A percentile compares a stretch with the other conserved stretches of the same genome.
phyloP scores from a whole-genome alignment of 1,140 invertebrate species.

The Microplitis demolitor region DNA sequence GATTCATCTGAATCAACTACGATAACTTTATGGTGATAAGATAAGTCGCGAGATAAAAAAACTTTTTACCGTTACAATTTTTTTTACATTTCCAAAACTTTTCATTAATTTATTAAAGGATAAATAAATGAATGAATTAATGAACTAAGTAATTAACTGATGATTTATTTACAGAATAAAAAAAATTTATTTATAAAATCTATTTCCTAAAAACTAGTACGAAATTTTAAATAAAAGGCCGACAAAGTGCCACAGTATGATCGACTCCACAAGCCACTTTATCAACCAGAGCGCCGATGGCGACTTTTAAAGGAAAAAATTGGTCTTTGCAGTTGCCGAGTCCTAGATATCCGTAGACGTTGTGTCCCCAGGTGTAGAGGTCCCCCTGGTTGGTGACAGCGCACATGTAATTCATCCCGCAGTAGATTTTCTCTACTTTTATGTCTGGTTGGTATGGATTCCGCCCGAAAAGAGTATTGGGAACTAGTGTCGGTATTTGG shows the following conservation, averaged over 20 bases:
- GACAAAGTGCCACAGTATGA: slow-evolving; percentile 80
- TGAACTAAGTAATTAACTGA: too few species aligned
- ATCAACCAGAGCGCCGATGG: slow-evolving; percentile 74
- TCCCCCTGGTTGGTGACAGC: slow-evolving; percentile 81
- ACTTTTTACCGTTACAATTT: not conserved
- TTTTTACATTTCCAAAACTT: not conserved
- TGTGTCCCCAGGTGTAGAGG: slow-evolving; percentile 90
- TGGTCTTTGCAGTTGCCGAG: slow-evolving; percentile 80
- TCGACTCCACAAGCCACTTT: slow-evolving; percentile 82
- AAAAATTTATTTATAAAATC: slow-evolving; percentile 12
- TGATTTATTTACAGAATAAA: slow-evolving; percentile 9
- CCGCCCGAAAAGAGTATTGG: slow-evolving; percentile 80
- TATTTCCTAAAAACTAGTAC: not conserved
- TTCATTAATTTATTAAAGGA: not conserved
- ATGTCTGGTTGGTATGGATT: slow-evolving; percentile 79
- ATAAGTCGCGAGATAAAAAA: slow-evolving; percentile 14
- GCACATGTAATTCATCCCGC: slow-evolving; percentile 79
- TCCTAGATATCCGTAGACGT: slow-evolving; percentile 82
- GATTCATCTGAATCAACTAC: slow-evolving; percentile 20
- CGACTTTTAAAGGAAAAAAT: slow-evolving; percentile 85
- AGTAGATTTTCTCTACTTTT: slow-evolving; percentile 67
- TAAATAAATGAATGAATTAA: not conserved
- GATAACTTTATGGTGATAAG: slow-evolving; percentile 24
- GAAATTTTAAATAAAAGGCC: slow-evolving; percentile 67
- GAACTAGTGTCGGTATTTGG: slow-evolving; percentile 72